Conservation (phyloP, 2,797 vertebrate genomes). For the Oceanodroma leucorhoa region DNA sequence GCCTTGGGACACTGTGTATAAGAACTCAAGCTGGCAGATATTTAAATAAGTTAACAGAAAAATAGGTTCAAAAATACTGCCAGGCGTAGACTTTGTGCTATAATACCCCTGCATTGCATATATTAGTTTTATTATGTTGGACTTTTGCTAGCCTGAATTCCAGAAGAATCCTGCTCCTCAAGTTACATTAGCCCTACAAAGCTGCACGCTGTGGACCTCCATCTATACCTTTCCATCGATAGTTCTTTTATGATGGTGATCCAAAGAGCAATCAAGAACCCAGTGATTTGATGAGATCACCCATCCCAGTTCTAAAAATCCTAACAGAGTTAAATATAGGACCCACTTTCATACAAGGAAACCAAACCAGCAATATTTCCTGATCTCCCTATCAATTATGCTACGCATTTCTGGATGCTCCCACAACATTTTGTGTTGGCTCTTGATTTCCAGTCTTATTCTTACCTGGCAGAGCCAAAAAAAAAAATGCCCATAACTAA, state of each 20-base stretch:
- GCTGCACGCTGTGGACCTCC: background rate
- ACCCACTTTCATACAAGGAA: background rate
- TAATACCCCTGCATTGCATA: background rate
- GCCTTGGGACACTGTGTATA: background rate
- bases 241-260: background rate
- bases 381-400: background rate
- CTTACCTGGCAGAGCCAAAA: background rate
- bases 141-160: background rate
- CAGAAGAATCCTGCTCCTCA: background rate
- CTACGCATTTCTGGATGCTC: background rate
- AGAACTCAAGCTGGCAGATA: constrained; percentile 1
- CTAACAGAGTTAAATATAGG: background rate
- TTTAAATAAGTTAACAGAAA: constrained; percentile 28
- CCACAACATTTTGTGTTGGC: background rate
- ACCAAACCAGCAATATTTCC: background rate
- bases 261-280: background rate
- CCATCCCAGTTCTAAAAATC: background rate
- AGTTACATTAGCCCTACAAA: background rate
- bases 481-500: background rate
- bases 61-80: constrained; percentile 11
- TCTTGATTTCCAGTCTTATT: background rate
- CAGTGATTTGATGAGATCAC: background rate
- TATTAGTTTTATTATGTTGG: constrained; percentile 31
- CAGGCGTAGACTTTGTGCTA: background rate
- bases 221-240: background rate